Evolutionary conservation across 1,140 invertebrate species (phyloP), one percentile per base, ranked within the genome.

Genomic region (Arion vulgaris): DNA sequence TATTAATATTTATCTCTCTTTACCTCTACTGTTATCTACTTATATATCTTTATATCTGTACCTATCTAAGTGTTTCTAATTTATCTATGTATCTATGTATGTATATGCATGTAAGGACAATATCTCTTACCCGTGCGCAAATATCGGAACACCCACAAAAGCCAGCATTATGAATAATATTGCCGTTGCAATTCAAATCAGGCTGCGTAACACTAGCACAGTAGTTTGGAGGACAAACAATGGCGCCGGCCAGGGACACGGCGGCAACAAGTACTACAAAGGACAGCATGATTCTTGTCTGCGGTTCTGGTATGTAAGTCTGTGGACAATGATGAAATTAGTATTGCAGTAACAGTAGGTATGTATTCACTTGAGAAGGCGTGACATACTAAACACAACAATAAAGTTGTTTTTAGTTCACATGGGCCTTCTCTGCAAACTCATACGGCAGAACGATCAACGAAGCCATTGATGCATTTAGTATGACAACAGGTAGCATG

Each of bases 91-190:
- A 19, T 13, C 17, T 71, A 28, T 68, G 26, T 28, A 11, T 28
- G 66, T 68, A 11, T 68, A n/a, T 28, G 32, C 26, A 26, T 28
- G 26, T 28, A 26, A 26, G 7, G 32, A 13, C 9, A 9, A 26
- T 71, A 26, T 72, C 0, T 39, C 36, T 72, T 72, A 72, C 71
- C 71, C 28, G 39, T 32, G 71, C 71, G 26, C 71, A 72, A n/a
- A 72, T 72, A 39, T 72, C 41, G 71, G 39, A 72, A 28, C 71
- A 72, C 0, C 71, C 71, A 45, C 71, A 72, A 72, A 72, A 72
- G 36, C 71, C 71, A 41, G 71, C 71, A 72, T 72, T 36, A 11
- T 13, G 17, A n/a, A 72, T 72, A 11, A 72, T 19, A n/a, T 26
- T 45, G 1, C 71, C 71, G 39, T 72, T 72, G 26, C 71, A 72